These are phyloP conservation scores for Lasioglossum malachurum DNA, from an alignment of 2,888 invertebrate genomes.

Conservation along the genomic window DNA sequence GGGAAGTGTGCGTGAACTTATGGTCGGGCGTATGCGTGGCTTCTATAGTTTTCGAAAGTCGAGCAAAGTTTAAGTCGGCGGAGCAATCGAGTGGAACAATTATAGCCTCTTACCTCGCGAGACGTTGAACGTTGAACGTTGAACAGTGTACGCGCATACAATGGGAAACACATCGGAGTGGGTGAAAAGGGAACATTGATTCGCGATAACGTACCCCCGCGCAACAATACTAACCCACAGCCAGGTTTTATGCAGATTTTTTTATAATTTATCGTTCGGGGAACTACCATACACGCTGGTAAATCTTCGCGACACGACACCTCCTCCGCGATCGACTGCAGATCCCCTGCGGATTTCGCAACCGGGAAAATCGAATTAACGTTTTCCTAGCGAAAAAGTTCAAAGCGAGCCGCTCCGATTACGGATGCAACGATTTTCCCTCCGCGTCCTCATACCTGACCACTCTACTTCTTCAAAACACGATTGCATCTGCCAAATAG, in stretches of 20 bases:
- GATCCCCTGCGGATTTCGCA: not conserved
- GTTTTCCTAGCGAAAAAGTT: not conserved
- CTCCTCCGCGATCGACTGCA: not conserved
- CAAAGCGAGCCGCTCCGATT: not conserved
- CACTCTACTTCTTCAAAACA: not conserved
- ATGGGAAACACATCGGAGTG: not conserved
- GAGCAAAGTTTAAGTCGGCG: conserved; percentile 20
- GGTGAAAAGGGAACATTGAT: conserved; percentile 3
- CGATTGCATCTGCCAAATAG: not conserved
- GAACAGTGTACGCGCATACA: conserved; percentile 9
- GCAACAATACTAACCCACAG: not conserved
- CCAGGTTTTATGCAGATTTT: not conserved
- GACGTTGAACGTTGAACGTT: not conserved
- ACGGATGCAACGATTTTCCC: conserved; percentile 3
- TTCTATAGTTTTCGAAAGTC: conserved; percentile 19
- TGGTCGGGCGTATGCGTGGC: not conserved
- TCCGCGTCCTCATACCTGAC: not conserved
- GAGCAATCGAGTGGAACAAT: not conserved
- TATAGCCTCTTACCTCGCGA: not conserved
- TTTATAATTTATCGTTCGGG: not conserved
- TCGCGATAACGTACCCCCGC: conserved; percentile 5
- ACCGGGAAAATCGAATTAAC: not conserved
- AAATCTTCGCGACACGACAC: not conserved
- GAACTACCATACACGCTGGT: not conserved
- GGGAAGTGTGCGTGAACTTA: not conserved